Percentiles rank a stretch among this genome's conserved stretches.
phyloP scores from a whole-genome alignment of 2,797 vertebrate genomes.

The Emydoidea blandingii region DNA sequence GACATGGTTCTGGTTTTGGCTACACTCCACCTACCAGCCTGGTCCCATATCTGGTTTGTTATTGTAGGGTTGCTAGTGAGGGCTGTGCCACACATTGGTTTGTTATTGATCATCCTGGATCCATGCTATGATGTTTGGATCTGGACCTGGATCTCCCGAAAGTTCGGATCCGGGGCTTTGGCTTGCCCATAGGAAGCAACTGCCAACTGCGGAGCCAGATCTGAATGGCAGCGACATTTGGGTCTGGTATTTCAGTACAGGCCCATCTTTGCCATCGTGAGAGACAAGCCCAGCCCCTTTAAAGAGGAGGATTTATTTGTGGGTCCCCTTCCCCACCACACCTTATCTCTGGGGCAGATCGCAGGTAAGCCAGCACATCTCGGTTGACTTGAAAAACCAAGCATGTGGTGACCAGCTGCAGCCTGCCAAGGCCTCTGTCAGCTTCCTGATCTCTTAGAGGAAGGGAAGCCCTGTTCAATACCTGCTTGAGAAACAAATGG shows the following conservation, averaged over 20 bases:
- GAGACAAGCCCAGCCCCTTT: not conserved
- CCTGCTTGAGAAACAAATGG: constrained; percentile 20
- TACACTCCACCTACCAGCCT: no score
- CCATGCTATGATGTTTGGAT: not conserved
- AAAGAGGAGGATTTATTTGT: not conserved
- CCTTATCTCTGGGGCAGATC: not conserved
- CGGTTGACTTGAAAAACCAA: not conserved
- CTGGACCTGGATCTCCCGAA: not conserved
- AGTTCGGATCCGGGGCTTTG: not conserved
- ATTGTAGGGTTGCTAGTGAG: not conserved
- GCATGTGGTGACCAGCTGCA: not conserved
- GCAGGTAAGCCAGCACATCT: not conserved
- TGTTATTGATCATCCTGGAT: not conserved
- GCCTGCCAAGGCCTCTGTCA: not conserved
- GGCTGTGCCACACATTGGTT: not conserved
- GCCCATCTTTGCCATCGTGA: not conserved
- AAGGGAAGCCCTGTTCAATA: constrained; percentile 15
- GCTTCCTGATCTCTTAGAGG: not conserved
- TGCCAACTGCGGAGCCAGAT: not conserved
- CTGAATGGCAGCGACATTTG: not conserved
- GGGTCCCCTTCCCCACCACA: not conserved
- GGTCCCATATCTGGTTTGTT: no score
- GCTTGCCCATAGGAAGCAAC: not conserved
- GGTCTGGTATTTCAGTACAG: not conserved
- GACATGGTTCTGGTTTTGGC: no score